phyloP scores from a whole-genome alignment of 2,888 invertebrate genomes.

The Tineola bisselliella region DNA sequence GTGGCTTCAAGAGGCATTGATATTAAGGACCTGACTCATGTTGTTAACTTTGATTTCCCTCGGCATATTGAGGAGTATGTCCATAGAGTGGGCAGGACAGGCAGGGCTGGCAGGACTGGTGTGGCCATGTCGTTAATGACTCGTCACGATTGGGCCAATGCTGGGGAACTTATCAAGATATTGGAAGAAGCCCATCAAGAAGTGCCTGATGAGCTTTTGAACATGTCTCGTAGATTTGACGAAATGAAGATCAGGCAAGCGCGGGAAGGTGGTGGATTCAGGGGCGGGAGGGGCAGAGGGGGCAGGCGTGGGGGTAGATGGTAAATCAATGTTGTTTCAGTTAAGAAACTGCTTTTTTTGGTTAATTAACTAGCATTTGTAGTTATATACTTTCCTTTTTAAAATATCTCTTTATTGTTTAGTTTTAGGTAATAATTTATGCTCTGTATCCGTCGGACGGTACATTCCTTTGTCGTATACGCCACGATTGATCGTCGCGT shows the following conservation, averaged over 20 bases:
- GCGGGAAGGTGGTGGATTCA: conserved; percentile 54
- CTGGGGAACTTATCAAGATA: conserved; percentile 83
- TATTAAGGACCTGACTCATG: conserved; percentile 88
- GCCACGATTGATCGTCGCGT: too few relatives aligned
- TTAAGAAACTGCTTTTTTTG: conserved; percentile 19
- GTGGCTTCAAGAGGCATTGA: conserved; percentile 95
- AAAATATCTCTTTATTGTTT: too few relatives aligned
- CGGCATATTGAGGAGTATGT: conserved; percentile 95
- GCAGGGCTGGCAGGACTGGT: conserved; percentile 88
- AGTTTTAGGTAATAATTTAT: too few relatives aligned
- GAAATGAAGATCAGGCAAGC: conserved; percentile 73
- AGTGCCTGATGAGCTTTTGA: conserved; percentile 77
- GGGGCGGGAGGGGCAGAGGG: conserved; percentile 33
- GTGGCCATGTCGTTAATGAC: conserved; percentile 85
- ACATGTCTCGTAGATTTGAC: conserved; percentile 80
- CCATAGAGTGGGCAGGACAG: conserved; percentile 95
- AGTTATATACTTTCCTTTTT: conserved; percentile 14
- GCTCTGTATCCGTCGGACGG: too few relatives aligned
- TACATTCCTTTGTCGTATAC: too few relatives aligned
- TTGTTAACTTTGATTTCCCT: conserved; percentile 94
- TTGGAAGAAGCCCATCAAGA: conserved; percentile 88
- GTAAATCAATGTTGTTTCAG: conserved; percentile 22
- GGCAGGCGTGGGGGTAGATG: conserved; percentile 21
- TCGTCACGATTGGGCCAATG: conserved; percentile 82
- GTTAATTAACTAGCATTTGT: conserved; percentile 19